A percentile compares a stretch with the other conserved stretches of the same genome.
phyloP scores from a whole-genome alignment of 2,113 vertebrate genomes.

The Gila orcuttii region DNA sequence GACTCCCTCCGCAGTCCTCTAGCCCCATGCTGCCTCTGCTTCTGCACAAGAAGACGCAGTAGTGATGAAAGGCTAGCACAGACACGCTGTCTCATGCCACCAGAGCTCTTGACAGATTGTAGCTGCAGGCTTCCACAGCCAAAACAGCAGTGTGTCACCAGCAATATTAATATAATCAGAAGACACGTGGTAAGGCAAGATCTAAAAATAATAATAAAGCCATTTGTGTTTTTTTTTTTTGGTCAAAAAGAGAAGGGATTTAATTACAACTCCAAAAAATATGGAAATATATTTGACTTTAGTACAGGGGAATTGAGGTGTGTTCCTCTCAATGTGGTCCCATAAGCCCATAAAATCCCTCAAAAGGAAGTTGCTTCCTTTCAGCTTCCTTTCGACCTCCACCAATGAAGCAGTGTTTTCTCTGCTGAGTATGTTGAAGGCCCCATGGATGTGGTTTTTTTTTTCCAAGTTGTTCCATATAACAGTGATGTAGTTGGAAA shows the following conservation, averaged over 20 bases:
- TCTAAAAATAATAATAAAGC: constrained; percentile 18
- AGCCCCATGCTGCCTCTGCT: constrained; percentile 73
- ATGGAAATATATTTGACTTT: constrained; percentile 18
- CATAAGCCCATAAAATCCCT: not conserved
- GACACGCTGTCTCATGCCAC: constrained; percentile 38
- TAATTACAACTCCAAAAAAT: not conserved
- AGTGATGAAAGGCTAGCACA: constrained; percentile 60
- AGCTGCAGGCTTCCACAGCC: constrained; percentile 62
- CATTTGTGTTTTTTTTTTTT: not conserved
- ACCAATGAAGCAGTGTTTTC: not conserved
- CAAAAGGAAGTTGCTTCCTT: constrained; percentile 25
- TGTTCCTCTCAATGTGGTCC: constrained; percentile 8
- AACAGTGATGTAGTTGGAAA: not conserved
- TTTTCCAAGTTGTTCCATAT: not conserved
- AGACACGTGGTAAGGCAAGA: not conserved
- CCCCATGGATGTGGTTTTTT: constrained; percentile 27
- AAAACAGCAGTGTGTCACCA: constrained; percentile 40
- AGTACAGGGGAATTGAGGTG: not conserved
- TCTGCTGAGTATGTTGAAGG: constrained; percentile 31
- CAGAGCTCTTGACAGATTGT: constrained; percentile 66
- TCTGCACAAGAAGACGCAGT: constrained; percentile 71
- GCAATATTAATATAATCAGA: constrained; percentile 44
- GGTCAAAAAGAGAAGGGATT: not conserved
- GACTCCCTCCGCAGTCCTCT: constrained; percentile 60
- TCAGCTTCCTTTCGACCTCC: constrained; percentile 5